Conservation (phyloP, 2,888 invertebrate species). For the Prosapia bicincta region DNA sequence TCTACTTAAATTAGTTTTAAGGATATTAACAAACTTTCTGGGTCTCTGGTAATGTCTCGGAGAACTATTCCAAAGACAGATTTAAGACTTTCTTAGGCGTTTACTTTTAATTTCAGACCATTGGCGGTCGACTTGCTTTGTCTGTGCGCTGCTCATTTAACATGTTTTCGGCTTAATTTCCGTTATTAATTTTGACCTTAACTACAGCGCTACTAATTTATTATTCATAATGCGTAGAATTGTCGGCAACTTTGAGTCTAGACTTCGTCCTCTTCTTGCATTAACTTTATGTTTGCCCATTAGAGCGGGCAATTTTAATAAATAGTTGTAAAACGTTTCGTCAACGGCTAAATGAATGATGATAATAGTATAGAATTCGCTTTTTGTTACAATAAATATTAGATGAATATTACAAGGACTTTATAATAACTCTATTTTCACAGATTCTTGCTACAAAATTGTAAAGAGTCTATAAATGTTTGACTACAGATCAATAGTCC, state of each 20-base stretch:
- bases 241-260: neutral
- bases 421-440: no score
- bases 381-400: no score
- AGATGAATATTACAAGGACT: no score
- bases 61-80: neutral
- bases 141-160: neutral
- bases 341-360: no score
- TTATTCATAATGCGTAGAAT: neutral
- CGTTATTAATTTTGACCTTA: neutral
- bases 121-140: neutral
- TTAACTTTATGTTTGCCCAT: neutral
- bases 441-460: no score
- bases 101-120: neutral
- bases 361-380: no score
- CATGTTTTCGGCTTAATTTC: neutral
- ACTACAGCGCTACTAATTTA: neutral
- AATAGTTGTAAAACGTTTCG: no score
- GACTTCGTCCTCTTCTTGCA: neutral
- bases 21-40: slow-evolving; percentile 22
- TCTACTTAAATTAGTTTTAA: slow-evolving; percentile 1
- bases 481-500: no score
- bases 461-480: no score
- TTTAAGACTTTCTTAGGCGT: neutral
- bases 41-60: slow-evolving; percentile 12
- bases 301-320: neutral